A percentile compares a stretch with the other conserved stretches of the same genome.
Conservation (phyloP, 2,888 invertebrate genomes). For the Cantharis rufa region DNA sequence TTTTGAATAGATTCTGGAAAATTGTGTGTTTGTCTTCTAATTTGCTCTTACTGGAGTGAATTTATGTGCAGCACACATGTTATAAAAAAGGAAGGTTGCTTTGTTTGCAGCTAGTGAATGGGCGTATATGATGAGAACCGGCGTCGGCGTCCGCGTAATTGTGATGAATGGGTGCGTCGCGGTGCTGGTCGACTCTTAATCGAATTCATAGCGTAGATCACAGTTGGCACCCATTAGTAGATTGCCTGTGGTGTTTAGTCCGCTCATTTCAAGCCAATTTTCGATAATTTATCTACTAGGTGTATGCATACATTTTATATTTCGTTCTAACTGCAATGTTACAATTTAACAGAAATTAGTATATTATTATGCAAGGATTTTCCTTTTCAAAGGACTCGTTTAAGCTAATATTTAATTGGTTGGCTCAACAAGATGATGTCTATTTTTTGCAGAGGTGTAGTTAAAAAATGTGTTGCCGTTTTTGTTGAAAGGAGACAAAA, state of each 20-base stretch:
- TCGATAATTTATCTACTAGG: neutral
- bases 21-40: constrained; percentile 2
- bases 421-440: neutral
- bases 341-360: neutral
- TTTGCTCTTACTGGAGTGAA: constrained; percentile 17
- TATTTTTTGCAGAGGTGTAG: neutral
- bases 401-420: neutral
- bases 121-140: constrained; percentile 31
- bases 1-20: constrained; percentile 6
- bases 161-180: constrained; percentile 43
- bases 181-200: constrained; percentile 41
- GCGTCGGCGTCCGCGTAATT: constrained; percentile 33
- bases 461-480: neutral
- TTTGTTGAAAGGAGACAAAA: neutral
- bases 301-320: neutral
- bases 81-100: constrained; percentile 15
- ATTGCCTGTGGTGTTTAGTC: constrained; percentile 36
- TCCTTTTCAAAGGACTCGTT: neutral
- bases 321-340: neutral
- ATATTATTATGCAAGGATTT: neutral
- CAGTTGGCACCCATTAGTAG: constrained; percentile 44
- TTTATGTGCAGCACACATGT: constrained; percentile 24
- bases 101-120: constrained; percentile 25
- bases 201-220: constrained; percentile 43
- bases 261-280: constrained; percentile 5